phyloP scores from a whole-genome alignment of 2,888 invertebrate genomes.

The Criorhina ranunculi region DNA sequence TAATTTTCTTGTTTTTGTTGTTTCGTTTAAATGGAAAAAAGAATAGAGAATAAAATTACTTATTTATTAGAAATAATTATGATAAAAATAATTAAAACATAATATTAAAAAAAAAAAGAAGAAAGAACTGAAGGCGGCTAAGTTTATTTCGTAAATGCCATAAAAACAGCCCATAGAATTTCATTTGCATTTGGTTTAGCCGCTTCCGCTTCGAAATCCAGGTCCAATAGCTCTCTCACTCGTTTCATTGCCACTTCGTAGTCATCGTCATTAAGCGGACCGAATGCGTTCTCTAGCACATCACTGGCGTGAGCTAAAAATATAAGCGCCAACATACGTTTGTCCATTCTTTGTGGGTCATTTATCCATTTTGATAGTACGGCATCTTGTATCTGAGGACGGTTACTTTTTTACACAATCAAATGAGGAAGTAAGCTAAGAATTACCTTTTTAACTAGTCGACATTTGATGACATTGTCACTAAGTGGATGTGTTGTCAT shows the following conservation, averaged over 20 bases:
- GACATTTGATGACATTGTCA: constrained; percentile 97
- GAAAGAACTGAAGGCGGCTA: constrained; percentile 72
- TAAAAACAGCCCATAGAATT: constrained; percentile 99
- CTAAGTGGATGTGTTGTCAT: constrained; percentile 99
- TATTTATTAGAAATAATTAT: constrained; percentile 71
- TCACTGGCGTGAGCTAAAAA: constrained; percentile 99
- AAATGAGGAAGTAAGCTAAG: not conserved
- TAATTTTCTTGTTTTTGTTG: constrained; percentile 51
- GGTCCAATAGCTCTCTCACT: constrained; percentile 96
- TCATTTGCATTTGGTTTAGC: constrained; percentile 96
- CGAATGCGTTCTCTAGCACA: constrained; percentile 99
- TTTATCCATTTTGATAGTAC: constrained; percentile 98
- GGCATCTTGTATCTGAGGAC: constrained; percentile 95
- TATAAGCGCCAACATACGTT: constrained; percentile 95
- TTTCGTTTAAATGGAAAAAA: constrained; percentile 47
- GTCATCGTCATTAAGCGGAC: constrained; percentile 97
- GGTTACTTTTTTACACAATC: constrained; percentile 25
- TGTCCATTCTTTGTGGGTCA: constrained; percentile 98
- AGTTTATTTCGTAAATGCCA: constrained; percentile 98
- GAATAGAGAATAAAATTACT: constrained; percentile 73
- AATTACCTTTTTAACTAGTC: constrained; percentile 96
- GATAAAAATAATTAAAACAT: constrained; percentile 72
- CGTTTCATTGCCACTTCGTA: constrained; percentile 99
- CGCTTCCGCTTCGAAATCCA: constrained; percentile 98
- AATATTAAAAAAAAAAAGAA: constrained; percentile 64